Percentiles rank a stretch among this genome's conserved stretches.
phyloP scores from a whole-genome alignment of 2,113 vertebrate genomes.

The Pantherophis guttatus region DNA sequence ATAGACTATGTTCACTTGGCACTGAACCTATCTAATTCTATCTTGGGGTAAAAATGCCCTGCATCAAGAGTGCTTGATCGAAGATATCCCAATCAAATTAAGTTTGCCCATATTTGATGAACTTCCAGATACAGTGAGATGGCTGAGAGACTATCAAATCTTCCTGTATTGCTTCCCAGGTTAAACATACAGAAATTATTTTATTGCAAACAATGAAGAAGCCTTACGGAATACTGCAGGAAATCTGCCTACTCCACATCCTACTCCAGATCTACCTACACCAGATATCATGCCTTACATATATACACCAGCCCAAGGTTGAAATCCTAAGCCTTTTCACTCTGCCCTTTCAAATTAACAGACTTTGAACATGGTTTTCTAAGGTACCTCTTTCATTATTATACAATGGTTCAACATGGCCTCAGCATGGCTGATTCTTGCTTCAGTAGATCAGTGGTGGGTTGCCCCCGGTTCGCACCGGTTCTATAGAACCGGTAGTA shows the following conservation, averaged over 20 bases:
- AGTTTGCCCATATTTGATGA: not conserved
- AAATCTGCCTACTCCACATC: not conserved
- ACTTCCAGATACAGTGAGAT: not conserved
- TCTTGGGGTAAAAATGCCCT: not conserved
- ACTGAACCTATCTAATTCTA: not conserved
- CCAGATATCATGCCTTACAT: not conserved
- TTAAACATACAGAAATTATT: not conserved
- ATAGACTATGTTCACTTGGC: not conserved
- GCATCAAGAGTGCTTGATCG: not conserved
- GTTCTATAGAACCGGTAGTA: too few species aligned
- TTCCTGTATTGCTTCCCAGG: not conserved
- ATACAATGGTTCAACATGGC: not conserved
- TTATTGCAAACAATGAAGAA: not conserved
- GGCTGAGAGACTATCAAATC: not conserved
- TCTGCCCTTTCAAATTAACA: not conserved
- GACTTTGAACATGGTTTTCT: not conserved
- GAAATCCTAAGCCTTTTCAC: not conserved
- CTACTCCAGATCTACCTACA: not conserved
- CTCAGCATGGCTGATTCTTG: not conserved
- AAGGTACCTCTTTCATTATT: not conserved
- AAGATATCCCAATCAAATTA: not conserved
- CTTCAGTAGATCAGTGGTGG: too few species aligned
- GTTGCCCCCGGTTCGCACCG: too few species aligned
- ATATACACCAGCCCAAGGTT: not conserved
- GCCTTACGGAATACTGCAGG: not conserved